These are phyloP conservation scores for Penaeus chinensis DNA, from an alignment of 1,140 invertebrate genomes.

Conservation along the genomic window DNA sequence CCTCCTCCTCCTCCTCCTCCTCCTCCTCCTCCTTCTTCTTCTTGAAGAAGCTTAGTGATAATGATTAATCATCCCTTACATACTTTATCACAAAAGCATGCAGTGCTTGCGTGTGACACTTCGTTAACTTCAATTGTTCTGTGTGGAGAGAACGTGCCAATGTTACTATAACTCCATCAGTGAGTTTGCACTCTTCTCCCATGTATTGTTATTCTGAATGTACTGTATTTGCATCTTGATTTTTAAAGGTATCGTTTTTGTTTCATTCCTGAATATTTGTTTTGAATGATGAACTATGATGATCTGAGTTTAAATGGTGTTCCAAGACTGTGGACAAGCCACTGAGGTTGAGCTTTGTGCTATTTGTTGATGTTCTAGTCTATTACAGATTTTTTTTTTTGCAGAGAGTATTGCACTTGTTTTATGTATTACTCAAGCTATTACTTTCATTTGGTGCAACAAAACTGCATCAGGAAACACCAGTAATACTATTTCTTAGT, in stretches of 20 bases:
- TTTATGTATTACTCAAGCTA: constrained; percentile 29
- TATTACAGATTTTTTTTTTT: constrained; percentile 49
- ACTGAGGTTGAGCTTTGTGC: constrained; percentile 50
- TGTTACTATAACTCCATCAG: constrained; percentile 44
- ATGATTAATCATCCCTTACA: constrained; percentile 33
- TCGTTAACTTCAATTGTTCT: constrained; percentile 49
- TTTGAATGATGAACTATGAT: constrained; percentile 31
- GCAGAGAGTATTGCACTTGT: constrained; percentile 41
- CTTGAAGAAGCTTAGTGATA: constrained; percentile 45
- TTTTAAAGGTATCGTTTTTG: constrained; percentile 10
- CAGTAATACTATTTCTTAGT: constrained; percentile 24
- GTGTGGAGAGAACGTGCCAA: constrained; percentile 56
- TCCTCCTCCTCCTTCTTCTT: constrained; percentile 28
- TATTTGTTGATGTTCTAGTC: constrained; percentile 58
- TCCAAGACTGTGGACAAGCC: constrained; percentile 18
- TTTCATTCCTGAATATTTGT: constrained; percentile 26
- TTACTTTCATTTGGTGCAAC: constrained; percentile 33
- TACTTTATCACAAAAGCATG: constrained; percentile 44
- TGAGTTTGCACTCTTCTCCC: constrained; percentile 47
- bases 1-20: neutral
- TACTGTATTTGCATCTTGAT: constrained; percentile 34
- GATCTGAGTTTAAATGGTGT: constrained; percentile 45
- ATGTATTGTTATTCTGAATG: constrained; percentile 37
- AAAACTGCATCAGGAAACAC: constrained; percentile 14
- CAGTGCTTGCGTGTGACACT: constrained; percentile 39